Evolutionary conservation across 2,888 invertebrate species (phyloP).

Genomic region (Zootermopsis nevadensis): DNA sequence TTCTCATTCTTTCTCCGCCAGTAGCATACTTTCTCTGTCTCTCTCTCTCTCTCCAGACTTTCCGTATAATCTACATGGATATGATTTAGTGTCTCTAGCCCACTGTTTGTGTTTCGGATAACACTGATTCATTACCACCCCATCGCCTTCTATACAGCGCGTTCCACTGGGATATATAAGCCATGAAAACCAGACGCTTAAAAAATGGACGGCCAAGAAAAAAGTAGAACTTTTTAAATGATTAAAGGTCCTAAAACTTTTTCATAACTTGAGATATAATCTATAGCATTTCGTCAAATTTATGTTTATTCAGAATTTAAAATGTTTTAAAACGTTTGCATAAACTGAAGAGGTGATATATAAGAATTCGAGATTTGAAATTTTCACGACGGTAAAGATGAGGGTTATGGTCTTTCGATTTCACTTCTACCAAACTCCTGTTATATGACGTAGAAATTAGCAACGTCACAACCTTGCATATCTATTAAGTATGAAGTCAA

Average conservation of each 20-base stretch:
- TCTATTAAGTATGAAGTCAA: too few relatives aligned
- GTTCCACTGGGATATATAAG: background rate
- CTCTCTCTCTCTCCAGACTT: background rate
- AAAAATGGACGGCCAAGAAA: background rate
- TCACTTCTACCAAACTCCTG: too few relatives aligned
- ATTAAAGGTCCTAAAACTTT: background rate
- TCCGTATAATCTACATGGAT: slow-evolving; percentile 12
- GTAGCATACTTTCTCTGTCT: background rate
- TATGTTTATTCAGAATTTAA: background rate
- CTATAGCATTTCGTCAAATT: background rate
- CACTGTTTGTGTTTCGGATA: slow-evolving; percentile 21
- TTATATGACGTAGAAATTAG: too few relatives aligned
- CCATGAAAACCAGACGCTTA: background rate
- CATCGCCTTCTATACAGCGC: background rate
- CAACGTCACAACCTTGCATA: too few relatives aligned
- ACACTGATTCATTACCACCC: slow-evolving; percentile 5
- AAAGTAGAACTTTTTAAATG: background rate
- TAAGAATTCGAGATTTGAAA: too few relatives aligned
- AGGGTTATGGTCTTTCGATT: too few relatives aligned
- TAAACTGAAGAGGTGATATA: background rate
- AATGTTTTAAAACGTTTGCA: background rate
- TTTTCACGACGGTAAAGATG: too few relatives aligned
- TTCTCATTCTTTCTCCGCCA: background rate
- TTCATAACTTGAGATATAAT: background rate
- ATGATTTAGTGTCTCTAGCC: slow-evolving; percentile 11